phyloP scores from a whole-genome alignment of 2,113 vertebrate genomes.

The Silurus meridionalis region DNA sequence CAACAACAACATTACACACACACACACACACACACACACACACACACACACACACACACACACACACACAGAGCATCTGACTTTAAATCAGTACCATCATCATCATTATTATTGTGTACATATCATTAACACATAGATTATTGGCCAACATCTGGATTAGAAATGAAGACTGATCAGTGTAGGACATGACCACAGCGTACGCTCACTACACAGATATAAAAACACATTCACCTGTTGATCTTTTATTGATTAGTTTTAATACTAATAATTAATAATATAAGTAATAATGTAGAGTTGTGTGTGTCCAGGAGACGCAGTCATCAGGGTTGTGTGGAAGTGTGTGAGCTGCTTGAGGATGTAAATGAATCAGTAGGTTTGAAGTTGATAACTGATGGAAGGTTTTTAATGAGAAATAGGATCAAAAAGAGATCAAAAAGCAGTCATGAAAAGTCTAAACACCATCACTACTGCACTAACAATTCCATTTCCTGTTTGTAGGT shows the following conservation, averaged over 20 bases:
- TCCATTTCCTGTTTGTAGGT: slow-evolving; percentile 66
- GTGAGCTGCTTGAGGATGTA: background rate
- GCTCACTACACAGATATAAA: background rate
- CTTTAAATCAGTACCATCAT: background rate
- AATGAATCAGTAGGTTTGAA: background rate
- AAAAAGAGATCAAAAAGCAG: background rate
- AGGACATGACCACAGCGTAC: background rate
- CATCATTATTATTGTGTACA: slow-evolving; percentile 6
- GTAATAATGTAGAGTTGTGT: background rate
- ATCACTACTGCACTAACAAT: slow-evolving; percentile 47
- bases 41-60: background rate
- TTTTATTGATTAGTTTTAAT: background rate
- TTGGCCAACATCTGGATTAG: background rate
- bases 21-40: background rate
- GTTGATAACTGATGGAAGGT: background rate
- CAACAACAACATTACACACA: background rate
- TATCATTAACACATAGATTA: background rate
- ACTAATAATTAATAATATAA: background rate
- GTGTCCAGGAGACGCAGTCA: background rate
- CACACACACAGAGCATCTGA: background rate
- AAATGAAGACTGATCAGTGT: background rate
- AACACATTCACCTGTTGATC: background rate
- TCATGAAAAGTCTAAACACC: too few species aligned
- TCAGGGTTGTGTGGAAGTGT: background rate
- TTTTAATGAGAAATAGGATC: background rate